Conservation (phyloP, 2,888 invertebrate species). For the Noctua janthina region DNA sequence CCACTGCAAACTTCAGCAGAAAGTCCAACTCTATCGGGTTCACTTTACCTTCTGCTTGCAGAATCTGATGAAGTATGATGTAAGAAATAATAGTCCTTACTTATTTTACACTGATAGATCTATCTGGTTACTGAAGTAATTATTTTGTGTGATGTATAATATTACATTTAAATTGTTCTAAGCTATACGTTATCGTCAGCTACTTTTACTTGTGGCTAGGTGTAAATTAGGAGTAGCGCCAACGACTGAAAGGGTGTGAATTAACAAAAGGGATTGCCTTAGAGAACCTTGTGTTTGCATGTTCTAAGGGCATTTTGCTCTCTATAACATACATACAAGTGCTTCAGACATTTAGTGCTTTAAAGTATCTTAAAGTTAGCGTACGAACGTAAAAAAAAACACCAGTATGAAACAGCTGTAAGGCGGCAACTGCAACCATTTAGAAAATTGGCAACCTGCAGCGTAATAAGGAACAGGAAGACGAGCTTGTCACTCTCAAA, state of each 20-base stretch:
- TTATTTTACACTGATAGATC: neutral
- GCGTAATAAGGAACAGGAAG: conserved; percentile 96
- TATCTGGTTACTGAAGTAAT: neutral
- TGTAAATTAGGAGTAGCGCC: neutral
- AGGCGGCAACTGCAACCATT: neutral
- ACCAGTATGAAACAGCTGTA: neutral
- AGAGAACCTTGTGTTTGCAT: neutral
- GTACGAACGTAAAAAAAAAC: neutral
- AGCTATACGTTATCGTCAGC: neutral
- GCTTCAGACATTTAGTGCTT: too few relatives aligned
- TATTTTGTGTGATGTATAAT: neutral
- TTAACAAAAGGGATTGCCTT: neutral
- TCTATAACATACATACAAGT: neutral
- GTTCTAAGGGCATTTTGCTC: neutral
- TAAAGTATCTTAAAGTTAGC: neutral
- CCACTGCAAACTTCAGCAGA: conserved; percentile 95
- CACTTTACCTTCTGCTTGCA: conserved; percentile 91
- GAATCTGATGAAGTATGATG: conserved; percentile 72
- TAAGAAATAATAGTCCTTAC: neutral
- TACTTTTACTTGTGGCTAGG: neutral
- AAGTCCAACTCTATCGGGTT: conserved; percentile 95
- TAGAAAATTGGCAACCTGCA: conserved; percentile 90
- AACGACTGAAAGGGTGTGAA: neutral
- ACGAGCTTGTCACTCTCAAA: conserved; percentile 98
- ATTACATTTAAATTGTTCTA: neutral